Conservation (phyloP, 2,888 invertebrate species). For the Encarsia formosa region DNA sequence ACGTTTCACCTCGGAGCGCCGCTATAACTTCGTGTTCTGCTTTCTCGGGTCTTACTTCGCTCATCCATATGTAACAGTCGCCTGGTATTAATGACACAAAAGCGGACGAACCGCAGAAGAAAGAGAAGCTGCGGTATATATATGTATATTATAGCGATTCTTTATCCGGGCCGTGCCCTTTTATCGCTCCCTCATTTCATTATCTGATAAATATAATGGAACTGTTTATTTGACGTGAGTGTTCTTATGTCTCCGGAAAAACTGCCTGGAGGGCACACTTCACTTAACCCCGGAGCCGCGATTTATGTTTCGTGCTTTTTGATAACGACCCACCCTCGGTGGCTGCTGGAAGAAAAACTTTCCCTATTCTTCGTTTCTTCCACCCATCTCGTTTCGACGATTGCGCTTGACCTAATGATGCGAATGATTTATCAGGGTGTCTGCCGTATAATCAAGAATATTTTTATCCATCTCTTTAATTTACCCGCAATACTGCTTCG, state of each 20-base stretch:
- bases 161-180: conserved; percentile 36
- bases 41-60: conserved; percentile 23
- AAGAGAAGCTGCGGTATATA: conserved; percentile 18
- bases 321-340: too few species aligned
- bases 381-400: conserved; percentile 3
- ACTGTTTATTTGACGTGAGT: conserved; percentile 38
- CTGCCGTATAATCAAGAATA: too few species aligned
- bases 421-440: too few species aligned
- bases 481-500: too few species aligned
- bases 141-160: conserved; percentile 37
- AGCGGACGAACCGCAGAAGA: conserved; percentile 29
- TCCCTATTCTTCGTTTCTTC: conserved; percentile 2
- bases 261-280: conserved; percentile 28
- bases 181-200: conserved; percentile 43
- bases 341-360: too few species aligned
- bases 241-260: not conserved
- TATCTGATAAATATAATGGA: conserved; percentile 47
- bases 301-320: conserved; percentile 27
- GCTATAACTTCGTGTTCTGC: conserved; percentile 13
- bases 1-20: conserved; percentile 37
- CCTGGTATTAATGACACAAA: conserved; percentile 50
- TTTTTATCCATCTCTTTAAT: too few species aligned
- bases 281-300: conserved; percentile 6
- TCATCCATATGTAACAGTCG: conserved; percentile 53
- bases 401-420: conserved; percentile 12